A percentile compares a stretch with the other conserved stretches of the same genome.
These are phyloP conservation scores for Stegodyphus dumicola DNA, from an alignment of 1,140 invertebrate genomes.

Conservation along the genomic window DNA sequence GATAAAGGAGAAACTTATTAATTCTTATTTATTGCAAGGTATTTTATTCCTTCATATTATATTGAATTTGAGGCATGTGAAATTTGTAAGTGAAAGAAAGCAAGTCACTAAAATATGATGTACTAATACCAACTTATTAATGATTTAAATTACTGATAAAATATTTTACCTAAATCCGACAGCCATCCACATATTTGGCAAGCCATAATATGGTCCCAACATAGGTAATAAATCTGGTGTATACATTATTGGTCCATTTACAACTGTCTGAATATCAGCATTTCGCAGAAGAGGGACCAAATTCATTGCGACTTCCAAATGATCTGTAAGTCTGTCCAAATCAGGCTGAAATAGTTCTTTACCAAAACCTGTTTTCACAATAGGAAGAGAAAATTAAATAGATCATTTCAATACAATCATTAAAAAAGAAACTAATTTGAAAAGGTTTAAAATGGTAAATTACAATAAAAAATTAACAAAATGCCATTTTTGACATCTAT, in stretches of 20 bases:
- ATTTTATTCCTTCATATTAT: neutral
- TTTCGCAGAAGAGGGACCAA: conserved; percentile 65
- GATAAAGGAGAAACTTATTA: too few relatives aligned
- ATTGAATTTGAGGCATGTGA: neutral
- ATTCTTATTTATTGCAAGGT: too few relatives aligned
- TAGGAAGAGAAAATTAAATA: too few relatives aligned
- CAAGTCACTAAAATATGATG: too few relatives aligned
- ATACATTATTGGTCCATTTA: conserved; percentile 69
- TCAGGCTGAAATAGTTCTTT: conserved; percentile 69
- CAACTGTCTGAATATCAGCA: conserved; percentile 67
- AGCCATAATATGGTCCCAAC: conserved; percentile 66
- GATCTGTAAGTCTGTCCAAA: conserved; percentile 66
- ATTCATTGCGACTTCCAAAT: conserved; percentile 68
- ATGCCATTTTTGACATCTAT: too few relatives aligned
- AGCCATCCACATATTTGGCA: conserved; percentile 69
- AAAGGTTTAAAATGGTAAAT: too few relatives aligned
- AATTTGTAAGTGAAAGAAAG: too few relatives aligned
- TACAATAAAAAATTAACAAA: too few relatives aligned
- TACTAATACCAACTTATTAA: neutral
- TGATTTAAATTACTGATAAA: neutral
- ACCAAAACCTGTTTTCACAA: conserved; percentile 66
- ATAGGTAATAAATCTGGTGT: conserved; percentile 68
- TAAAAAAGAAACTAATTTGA: too few relatives aligned
- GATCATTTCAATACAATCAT: too few relatives aligned
- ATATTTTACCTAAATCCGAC: conserved; percentile 68